Percentiles rank a stretch among this genome's conserved stretches.
These are phyloP conservation scores for Procambarus virginalis DNA, from an alignment of 1,140 invertebrate species.

Conservation along the genomic window DNA sequence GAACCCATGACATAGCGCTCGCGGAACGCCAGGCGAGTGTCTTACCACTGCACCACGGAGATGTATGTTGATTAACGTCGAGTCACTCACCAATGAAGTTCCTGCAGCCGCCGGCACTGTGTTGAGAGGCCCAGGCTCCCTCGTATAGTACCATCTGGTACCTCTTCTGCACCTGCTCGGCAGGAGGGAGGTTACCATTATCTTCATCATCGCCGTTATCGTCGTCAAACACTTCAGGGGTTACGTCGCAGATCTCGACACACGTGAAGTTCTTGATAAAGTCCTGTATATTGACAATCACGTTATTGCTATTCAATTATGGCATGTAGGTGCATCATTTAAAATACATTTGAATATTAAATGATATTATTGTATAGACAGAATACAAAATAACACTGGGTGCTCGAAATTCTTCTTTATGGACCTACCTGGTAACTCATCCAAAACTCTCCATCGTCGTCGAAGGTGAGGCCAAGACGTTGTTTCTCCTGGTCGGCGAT, in stretches of 20 bases:
- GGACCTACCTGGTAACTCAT: conserved; percentile 70
- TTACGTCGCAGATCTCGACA: conserved; percentile 96
- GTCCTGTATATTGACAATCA: conserved; percentile 26
- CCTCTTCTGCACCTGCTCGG: conserved; percentile 71
- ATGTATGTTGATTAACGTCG: background rate
- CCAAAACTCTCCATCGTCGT: conserved; percentile 81
- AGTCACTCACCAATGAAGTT: conserved; percentile 86
- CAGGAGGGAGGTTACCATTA: conserved; percentile 70
- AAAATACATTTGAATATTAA: too few species aligned
- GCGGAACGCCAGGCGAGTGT: too few species aligned
- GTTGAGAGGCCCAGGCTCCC: conserved; percentile 92
- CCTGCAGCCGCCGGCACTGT: conserved; percentile 96
- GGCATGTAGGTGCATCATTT: too few species aligned
- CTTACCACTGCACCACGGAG: too few species aligned
- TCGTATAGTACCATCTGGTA: conserved; percentile 97
- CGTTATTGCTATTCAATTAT: too few species aligned
- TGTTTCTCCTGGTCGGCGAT: conserved; percentile 76
- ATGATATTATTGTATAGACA: too few species aligned
- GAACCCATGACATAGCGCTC: too few species aligned
- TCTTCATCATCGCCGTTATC: conserved; percentile 78
- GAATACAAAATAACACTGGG: too few species aligned
- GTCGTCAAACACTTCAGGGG: conserved; percentile 90
- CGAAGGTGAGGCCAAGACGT: conserved; percentile 77
- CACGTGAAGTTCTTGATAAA: conserved; percentile 57
- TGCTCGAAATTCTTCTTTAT: too few species aligned